Evolutionary conservation across 2,888 invertebrate species (phyloP).

Genomic region (Trichogramma dendrolimi): DNA sequence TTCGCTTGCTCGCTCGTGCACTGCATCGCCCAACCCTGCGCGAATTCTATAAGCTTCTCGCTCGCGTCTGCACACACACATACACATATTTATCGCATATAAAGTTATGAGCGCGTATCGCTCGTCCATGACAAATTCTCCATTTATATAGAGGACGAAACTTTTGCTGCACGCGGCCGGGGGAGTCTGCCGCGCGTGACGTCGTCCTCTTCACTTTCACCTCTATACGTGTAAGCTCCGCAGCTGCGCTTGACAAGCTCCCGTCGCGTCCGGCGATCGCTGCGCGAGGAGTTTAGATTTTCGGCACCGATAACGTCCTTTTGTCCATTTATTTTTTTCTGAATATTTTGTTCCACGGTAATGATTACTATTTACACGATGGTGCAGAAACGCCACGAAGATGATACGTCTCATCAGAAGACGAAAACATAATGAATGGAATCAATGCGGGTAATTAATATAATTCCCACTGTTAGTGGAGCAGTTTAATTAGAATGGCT

Average conservation of each 20-base stretch:
- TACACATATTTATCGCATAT: no score
- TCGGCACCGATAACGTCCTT: slow-evolving; percentile 17
- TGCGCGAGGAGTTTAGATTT: slow-evolving; percentile 19
- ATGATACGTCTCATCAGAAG: no score
- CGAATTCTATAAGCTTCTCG: slow-evolving; percentile 11
- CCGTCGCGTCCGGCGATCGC: slow-evolving; percentile 7
- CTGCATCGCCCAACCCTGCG: slow-evolving; percentile 18
- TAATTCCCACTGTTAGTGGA: no score
- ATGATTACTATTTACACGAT: slow-evolving; percentile 29
- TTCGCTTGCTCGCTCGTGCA: slow-evolving; percentile 24
- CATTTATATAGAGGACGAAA: not conserved
- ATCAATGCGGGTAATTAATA: no score
- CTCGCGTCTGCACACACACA: not conserved
- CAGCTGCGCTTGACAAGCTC: not conserved
- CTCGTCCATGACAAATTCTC: no score
- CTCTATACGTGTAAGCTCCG: not conserved
- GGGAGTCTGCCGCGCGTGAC: no score
- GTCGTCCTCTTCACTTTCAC: no score
- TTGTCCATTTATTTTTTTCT: no score
- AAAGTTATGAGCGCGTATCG: no score
- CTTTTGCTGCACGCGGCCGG: slow-evolving; percentile 9
- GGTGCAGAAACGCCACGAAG: no score
- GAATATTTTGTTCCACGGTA: slow-evolving; percentile 37
- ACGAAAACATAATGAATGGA: no score
- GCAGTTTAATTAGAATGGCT: slow-evolving; percentile 22